These are phyloP conservation scores for Sebastes nivosus DNA, from an alignment of 2,797 vertebrate species.

Conservation along the genomic window DNA sequence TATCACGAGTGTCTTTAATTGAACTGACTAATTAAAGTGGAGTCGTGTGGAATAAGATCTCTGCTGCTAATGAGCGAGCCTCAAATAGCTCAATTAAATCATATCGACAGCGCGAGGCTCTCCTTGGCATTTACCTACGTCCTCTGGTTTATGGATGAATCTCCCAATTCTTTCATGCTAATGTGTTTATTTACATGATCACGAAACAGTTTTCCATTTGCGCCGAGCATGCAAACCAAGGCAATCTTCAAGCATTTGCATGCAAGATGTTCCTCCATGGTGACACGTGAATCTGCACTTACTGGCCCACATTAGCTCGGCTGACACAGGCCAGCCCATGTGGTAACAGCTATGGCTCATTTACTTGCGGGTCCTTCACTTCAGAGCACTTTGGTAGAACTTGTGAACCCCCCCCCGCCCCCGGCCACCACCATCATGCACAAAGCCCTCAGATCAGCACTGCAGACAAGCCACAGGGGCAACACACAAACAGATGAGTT, in stretches of 20 bases:
- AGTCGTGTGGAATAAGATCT: conserved; percentile 78
- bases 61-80: conserved; percentile 73
- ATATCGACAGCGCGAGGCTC: conserved; percentile 48
- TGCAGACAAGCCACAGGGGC: conserved; percentile 49
- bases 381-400: conserved; percentile 48
- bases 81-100: conserved; percentile 79
- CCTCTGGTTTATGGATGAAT: conserved; percentile 28
- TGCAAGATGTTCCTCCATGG: conserved; percentile 57
- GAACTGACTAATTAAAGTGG: conserved; percentile 80
- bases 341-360: conserved; percentile 67
- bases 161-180: conserved; percentile 25
- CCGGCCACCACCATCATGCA: conserved; percentile 28
- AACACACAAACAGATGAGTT: conserved; percentile 50
- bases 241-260: conserved; percentile 44
- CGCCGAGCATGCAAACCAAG: conserved; percentile 20
- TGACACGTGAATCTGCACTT: conserved; percentile 31
- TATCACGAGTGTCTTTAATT: conserved; percentile 78
- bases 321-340: conserved; percentile 56
- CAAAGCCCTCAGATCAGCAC: conserved; percentile 49
- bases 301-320: conserved; percentile 42
- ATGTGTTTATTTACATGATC: conserved; percentile 40
- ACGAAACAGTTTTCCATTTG: conserved; percentile 24
- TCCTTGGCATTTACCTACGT: conserved; percentile 63
- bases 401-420: conserved; percentile 39
- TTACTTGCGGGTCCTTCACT: conserved; percentile 58